Evolutionary conservation across 2,888 invertebrate species (phyloP).

Genomic region (Mimumesa dahlbomi): DNA sequence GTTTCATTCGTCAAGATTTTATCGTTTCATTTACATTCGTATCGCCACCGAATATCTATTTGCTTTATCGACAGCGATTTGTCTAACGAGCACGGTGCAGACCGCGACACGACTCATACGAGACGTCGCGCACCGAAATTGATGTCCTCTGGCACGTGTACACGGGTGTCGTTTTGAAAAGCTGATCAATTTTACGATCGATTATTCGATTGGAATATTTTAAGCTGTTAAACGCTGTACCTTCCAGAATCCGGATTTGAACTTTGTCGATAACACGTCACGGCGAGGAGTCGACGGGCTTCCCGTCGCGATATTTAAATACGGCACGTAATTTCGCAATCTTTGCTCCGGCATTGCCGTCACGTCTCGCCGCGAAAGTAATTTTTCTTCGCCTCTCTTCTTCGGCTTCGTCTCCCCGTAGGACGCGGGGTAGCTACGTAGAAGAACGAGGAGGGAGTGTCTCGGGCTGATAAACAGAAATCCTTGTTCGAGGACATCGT

Average conservation of each 20-base stretch:
- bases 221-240: no score
- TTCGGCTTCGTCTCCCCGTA: constrained; percentile 31
- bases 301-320: constrained; percentile 58
- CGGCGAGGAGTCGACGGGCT: background rate
- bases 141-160: no score
- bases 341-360: constrained; percentile 59
- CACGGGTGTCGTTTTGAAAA: no score
- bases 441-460: constrained; percentile 65
- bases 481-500: constrained; percentile 61
- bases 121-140: background rate
- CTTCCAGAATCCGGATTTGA: no score
- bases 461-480: constrained; percentile 70
- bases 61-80: constrained; percentile 39
- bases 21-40: constrained; percentile 48
- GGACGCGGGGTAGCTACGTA: constrained; percentile 22
- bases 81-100: constrained; percentile 10
- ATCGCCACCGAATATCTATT: constrained; percentile 13
- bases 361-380: constrained; percentile 58
- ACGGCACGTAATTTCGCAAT: constrained; percentile 57
- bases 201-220: no score
- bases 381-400: constrained; percentile 56
- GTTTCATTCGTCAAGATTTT: constrained; percentile 49
- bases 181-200: no score
- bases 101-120: background rate
- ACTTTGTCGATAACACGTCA: background rate